Conservation (phyloP, 2,888 invertebrate species). For the Trilocha varians region DNA sequence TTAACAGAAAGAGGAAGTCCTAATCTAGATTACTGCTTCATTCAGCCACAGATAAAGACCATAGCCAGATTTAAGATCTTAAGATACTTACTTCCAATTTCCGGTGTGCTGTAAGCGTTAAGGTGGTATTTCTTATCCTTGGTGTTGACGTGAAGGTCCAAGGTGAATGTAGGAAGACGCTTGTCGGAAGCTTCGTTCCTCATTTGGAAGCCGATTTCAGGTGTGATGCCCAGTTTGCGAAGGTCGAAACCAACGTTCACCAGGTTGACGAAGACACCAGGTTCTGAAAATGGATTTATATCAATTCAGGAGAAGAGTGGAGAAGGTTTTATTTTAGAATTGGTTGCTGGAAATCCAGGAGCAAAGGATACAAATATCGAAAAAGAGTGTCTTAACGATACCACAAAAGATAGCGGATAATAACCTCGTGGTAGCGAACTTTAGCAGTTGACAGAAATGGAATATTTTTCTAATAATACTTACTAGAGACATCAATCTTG, state of each 20-base stretch:
- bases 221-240: constrained; percentile 81
- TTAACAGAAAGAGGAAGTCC: too few species aligned
- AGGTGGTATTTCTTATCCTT: constrained; percentile 82
- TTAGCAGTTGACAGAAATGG: too few species aligned
- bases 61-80: too few species aligned
- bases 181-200: constrained; percentile 75
- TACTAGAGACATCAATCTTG: constrained; percentile 62
- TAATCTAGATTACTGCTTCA: too few species aligned
- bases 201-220: constrained; percentile 81
- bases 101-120: constrained; percentile 76
- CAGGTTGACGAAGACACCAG: constrained; percentile 72
- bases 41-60: too few species aligned
- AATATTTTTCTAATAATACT: too few species aligned
- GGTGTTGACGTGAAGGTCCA: constrained; percentile 81
- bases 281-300: constrained; percentile 56
- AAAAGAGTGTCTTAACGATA: too few species aligned
- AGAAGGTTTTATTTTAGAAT: too few species aligned
- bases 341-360: background rate
- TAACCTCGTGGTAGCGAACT: too few species aligned
- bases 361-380: too few species aligned
- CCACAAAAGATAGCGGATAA: too few species aligned
- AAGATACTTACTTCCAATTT: constrained; percentile 73
- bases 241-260: constrained; percentile 79
- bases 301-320: too few species aligned
- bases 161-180: constrained; percentile 75